Percentiles rank a stretch among this genome's conserved stretches.
Conservation (phyloP, 2,888 invertebrate species). For the Pyrocoelia pectoralis region DNA sequence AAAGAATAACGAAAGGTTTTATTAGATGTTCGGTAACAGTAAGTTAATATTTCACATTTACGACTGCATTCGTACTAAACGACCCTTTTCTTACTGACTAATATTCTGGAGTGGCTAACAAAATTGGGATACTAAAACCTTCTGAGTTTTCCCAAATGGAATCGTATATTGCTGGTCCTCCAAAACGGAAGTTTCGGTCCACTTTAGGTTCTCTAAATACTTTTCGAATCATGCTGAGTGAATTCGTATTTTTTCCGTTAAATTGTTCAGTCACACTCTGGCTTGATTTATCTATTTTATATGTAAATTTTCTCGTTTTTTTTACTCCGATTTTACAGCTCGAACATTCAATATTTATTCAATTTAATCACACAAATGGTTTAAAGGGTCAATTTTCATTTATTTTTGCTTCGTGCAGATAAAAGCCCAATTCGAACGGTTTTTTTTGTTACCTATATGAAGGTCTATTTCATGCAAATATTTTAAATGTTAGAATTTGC, state of each 20-base stretch:
- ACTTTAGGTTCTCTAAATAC: slow-evolving; percentile 30
- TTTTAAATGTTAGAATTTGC: no score
- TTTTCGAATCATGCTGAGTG: slow-evolving; percentile 24
- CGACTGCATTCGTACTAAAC: slow-evolving; percentile 29
- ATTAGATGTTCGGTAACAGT: slow-evolving; percentile 22
- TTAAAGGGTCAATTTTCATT: no score
- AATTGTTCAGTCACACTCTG: slow-evolving; percentile 14
- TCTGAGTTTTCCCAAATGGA: slow-evolving; percentile 27
- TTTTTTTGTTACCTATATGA: no score
- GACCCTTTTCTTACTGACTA: slow-evolving; percentile 35
- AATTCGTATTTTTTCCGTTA: slow-evolving; percentile 16
- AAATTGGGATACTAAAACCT: slow-evolving; percentile 31
- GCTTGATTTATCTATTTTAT: not conserved
- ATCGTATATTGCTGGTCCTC: slow-evolving; percentile 30
- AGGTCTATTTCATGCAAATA: no score
- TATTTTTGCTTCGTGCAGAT: no score
- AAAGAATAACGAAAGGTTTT: slow-evolving; percentile 14
- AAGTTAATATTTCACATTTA: slow-evolving; percentile 28
- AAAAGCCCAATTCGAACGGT: no score
- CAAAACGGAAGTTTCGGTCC: slow-evolving; percentile 18
- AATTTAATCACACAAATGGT: no score
- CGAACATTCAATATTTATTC: no score
- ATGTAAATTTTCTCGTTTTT: not conserved
- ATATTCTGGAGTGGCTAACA: slow-evolving; percentile 33
- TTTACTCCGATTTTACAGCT: no score